Percentiles rank a stretch among this genome's conserved stretches.
Evolutionary conservation across 2,888 invertebrate genomes (phyloP).

Genomic region (Acanthopleura granulata): DNA sequence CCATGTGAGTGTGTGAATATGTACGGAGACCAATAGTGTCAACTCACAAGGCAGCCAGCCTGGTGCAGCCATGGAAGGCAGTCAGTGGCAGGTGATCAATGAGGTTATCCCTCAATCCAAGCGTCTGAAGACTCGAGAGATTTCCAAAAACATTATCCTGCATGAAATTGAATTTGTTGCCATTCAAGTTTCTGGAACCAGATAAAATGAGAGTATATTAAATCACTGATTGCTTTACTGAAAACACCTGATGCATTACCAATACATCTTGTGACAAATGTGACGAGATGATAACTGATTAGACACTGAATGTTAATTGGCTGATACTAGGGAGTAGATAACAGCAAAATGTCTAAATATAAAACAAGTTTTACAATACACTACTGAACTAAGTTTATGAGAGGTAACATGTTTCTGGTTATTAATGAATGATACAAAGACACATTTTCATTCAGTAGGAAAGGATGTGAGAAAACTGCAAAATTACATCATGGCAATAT

Average conservation of each 20-base stretch:
- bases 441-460: no score
- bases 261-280: no score
- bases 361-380: no score
- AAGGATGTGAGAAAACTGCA: neutral
- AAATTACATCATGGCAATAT: neutral
- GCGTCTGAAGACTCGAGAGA: constrained; percentile 31
- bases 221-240: neutral
- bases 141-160: constrained; percentile 47
- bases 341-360: no score
- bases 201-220: neutral
- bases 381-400: no score
- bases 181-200: constrained; percentile 33
- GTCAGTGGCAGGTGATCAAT: constrained; percentile 47
- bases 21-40: neutral
- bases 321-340: no score
- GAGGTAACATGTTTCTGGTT: no score
- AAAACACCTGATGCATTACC: no score
- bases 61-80: constrained; percentile 44
- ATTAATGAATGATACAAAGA: no score
- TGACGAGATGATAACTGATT: no score
- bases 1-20: no score
- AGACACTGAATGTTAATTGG: no score
- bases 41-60: constrained; percentile 45
- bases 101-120: constrained; percentile 41
- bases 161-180: constrained; percentile 49